Conservation (phyloP, 2,888 invertebrate species). For the Watsonalla cultraria region DNA sequence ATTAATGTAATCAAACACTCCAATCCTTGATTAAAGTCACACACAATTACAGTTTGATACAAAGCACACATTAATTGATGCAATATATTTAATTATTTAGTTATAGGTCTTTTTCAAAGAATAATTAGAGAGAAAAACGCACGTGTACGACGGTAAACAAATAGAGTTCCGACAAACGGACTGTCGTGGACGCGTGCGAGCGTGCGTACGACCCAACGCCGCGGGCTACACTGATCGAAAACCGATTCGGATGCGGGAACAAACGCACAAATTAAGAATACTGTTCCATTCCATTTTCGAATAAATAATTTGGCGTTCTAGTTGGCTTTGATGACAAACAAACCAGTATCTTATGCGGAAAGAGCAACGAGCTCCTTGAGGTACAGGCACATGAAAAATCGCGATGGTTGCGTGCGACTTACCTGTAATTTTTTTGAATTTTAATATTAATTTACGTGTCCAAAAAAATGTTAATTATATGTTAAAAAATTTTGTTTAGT, state of each 20-base stretch:
- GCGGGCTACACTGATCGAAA: slow-evolving; percentile 60
- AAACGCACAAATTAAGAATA: slow-evolving; percentile 28
- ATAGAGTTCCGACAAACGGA: slow-evolving; percentile 30
- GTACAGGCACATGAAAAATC: neutral
- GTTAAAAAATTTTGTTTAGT: too few relatives aligned
- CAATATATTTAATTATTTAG: neutral
- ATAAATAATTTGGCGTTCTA: slow-evolving; percentile 1
- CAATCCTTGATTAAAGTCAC: neutral
- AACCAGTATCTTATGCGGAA: neutral
- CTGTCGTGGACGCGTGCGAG: slow-evolving; percentile 18
- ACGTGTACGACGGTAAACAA: slow-evolving; percentile 51
- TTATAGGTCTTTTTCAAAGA: neutral
- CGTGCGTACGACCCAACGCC: slow-evolving; percentile 55
- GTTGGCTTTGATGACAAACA: neutral
- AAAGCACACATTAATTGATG: neutral
- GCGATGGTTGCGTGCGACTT: neutral
- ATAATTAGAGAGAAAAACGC: slow-evolving; percentile 14
- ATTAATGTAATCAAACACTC: neutral
- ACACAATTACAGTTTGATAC: neutral
- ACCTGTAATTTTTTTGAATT: too few relatives aligned
- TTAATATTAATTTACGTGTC: too few relatives aligned
- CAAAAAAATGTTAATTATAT: too few relatives aligned
- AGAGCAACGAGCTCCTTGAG: neutral
- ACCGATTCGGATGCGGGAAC: slow-evolving; percentile 44
- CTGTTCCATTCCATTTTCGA: slow-evolving; percentile 3